Conservation (phyloP, 92 coral and sea anemone genomes). For the Phymanthus crucifer region DNA sequence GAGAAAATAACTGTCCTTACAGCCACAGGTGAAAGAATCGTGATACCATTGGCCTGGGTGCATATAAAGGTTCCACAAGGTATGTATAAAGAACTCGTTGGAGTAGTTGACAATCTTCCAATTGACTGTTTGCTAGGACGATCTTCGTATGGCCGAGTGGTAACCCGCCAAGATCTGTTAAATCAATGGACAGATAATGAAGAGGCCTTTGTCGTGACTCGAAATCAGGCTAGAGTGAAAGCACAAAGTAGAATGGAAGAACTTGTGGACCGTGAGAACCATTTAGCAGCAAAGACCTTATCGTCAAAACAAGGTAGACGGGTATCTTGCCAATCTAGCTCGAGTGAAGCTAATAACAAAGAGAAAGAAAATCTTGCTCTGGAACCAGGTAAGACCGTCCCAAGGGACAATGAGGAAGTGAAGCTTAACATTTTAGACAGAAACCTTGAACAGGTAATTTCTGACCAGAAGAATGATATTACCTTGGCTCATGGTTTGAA, state of each 20-base stretch:
- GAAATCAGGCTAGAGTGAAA: conserved; percentile 25
- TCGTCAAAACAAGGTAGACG: neutral
- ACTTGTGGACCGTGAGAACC: conserved; percentile 52
- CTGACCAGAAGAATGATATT: conserved; percentile 41
- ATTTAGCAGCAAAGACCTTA: conserved; percentile 41
- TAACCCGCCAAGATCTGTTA: conserved; percentile 26
- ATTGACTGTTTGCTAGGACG: conserved; percentile 57
- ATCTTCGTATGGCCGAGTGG: conserved; percentile 41
- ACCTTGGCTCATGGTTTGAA: conserved; percentile 20
- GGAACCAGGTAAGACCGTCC: neutral
- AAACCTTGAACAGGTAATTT: conserved; percentile 30
- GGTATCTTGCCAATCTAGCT: neutral
- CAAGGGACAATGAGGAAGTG: neutral
- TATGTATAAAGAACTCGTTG: conserved; percentile 33
- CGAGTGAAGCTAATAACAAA: neutral
- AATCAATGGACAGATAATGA: conserved; percentile 13
- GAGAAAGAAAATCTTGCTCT: neutral
- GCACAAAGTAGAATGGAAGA: conserved; percentile 49
- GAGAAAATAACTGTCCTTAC: conserved; percentile 31
- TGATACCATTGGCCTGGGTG: conserved; percentile 52
- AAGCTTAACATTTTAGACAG: conserved; percentile 43
- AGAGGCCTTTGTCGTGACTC: conserved; percentile 39
- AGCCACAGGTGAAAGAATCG: conserved; percentile 49
- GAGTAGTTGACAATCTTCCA: conserved; percentile 40
- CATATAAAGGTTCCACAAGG: conserved; percentile 20